Evolutionary conservation across 2,888 invertebrate genomes (phyloP), one percentile per base, ranked within the genome.

Genomic region (Hermodice carunculata): DNA sequence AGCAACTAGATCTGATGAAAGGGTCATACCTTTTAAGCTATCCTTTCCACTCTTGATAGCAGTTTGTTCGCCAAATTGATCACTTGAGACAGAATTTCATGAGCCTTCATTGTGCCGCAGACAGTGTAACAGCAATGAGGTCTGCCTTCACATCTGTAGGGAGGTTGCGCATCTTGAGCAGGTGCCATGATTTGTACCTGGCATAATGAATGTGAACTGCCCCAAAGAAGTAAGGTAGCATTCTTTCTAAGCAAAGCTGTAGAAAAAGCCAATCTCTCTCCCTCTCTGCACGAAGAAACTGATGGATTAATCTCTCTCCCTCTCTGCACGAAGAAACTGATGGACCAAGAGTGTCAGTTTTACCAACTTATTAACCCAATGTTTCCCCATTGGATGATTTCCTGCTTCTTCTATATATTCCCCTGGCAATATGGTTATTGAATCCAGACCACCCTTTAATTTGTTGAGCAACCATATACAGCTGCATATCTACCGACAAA

Each of bases 181-280:
- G 17, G 29, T 61, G 53, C 31, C 53, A 53, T 17, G 26, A 14
- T 2, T 53, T 61, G 43, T 61, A 60, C 34, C 51, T 32, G 19
- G 40, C 53, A 53, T 61, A 61, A 42, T 61, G 22, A 11, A 1
- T 31, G 53, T 61, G 61, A 32, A n/a, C 51, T 17, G 61, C 32
- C 24, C 32, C 32, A 51, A 51, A 60, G 37, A 60, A 60, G 28
- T 57, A 57, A 8, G 57, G 57, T 11, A 57, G 22, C 61, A 64
- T 64, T 42, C 52, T 6, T 17, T 64, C n/a, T 32, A 64, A 37
- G 44, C 44, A n/a, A 52, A 40, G 32, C 44, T 40, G 11, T 6
- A 53, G 64, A 8, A 64, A 37, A 5, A 64, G 43, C 53, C 64
- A 64, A 28, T 64, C 44, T 6, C 61, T n/a, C n/a, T n/a, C n/a